These are phyloP conservation scores for Pangasius sanitwongsei DNA, from an alignment of 2,797 vertebrate genomes.

Conservation along the genomic window DNA sequence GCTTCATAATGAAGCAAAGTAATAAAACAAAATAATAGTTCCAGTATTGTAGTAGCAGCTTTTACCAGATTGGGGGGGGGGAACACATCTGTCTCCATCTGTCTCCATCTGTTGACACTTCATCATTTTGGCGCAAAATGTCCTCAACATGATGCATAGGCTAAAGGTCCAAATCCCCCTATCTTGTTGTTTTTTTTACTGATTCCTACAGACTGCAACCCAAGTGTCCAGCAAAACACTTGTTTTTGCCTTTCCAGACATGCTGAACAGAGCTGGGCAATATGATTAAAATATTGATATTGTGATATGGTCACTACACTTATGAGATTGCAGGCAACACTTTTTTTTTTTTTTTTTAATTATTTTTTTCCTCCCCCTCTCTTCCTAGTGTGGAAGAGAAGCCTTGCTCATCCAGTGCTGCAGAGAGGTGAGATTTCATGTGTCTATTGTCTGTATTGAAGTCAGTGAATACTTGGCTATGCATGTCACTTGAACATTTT, in stretches of 20 bases:
- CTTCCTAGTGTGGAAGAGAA: conserved; percentile 72
- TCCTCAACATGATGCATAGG: background rate
- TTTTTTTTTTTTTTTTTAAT: background rate
- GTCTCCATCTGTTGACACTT: too few relatives aligned
- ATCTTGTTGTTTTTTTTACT: background rate
- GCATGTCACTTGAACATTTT: background rate
- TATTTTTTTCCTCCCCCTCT: background rate
- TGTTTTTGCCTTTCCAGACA: background rate
- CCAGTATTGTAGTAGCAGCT: too few relatives aligned
- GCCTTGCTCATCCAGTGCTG: conserved; percentile 74
- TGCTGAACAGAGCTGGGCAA: background rate
- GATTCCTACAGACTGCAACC: background rate
- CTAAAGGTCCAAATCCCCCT: background rate
- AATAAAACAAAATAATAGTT: too few relatives aligned
- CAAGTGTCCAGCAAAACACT: background rate
- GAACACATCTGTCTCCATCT: too few relatives aligned
- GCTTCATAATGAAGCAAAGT: too few relatives aligned
- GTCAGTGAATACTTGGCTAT: background rate
- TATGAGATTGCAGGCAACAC: background rate
- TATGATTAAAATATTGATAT: background rate
- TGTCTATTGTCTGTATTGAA: background rate
- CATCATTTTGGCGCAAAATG: background rate
- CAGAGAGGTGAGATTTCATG: conserved; percentile 65
- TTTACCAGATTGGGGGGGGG: too few relatives aligned
- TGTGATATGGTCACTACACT: background rate